Evolutionary conservation across 2,888 invertebrate genomes (phyloP).

Genomic region (Tinea pellionella): DNA sequence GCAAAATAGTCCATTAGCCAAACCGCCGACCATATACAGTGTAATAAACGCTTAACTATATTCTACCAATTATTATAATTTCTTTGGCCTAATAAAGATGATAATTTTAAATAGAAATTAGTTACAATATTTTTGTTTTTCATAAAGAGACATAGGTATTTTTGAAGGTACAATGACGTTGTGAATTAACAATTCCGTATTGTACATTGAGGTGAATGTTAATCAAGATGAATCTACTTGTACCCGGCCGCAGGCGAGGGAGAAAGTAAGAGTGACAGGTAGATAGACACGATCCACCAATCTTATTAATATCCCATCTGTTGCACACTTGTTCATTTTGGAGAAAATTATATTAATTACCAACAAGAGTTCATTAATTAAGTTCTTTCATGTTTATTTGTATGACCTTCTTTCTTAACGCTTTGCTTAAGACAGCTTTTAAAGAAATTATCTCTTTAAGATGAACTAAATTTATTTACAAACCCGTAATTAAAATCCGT

Average conservation of each 20-base stretch:
- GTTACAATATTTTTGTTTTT: background rate
- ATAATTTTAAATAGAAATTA: no score
- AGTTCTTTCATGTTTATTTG: background rate
- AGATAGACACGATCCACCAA: constrained; percentile 6
- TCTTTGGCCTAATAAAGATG: no score
- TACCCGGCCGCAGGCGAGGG: background rate
- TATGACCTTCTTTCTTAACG: background rate
- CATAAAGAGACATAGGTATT: background rate
- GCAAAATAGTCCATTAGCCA: no score
- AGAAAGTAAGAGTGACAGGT: constrained; percentile 12
- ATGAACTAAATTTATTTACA: no score
- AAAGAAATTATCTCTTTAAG: no score
- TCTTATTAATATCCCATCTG: constrained; percentile 9
- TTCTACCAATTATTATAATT: no score
- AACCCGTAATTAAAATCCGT: no score
- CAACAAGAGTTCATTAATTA: background rate
- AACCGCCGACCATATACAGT: no score
- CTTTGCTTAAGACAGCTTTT: no score
- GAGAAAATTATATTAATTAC: constrained; percentile 5
- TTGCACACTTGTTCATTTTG: constrained; percentile 3
- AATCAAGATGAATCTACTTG: background rate
- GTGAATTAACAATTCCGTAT: background rate
- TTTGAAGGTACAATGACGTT: background rate
- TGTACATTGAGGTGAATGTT: background rate
- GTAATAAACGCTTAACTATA: no score